Percentiles rank a stretch among this genome's conserved stretches.
Conservation (phyloP, 2,888 invertebrate species). For the Drosophila merina region DNA sequence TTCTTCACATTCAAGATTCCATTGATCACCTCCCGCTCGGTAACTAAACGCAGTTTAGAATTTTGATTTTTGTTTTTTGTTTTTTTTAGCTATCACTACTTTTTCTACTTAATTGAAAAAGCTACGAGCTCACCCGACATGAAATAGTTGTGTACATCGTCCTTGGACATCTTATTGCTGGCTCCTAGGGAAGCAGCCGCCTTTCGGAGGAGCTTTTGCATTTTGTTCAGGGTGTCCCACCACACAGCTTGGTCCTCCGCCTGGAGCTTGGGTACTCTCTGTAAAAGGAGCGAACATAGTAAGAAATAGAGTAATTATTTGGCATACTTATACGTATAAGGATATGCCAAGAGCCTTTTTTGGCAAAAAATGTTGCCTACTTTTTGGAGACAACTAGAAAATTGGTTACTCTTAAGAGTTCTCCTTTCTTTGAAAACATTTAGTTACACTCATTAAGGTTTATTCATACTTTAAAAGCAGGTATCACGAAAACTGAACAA, state of each 20-base stretch:
- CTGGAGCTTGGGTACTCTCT: constrained; percentile 97
- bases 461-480: no score
- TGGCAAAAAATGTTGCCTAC: neutral
- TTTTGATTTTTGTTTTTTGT: neutral
- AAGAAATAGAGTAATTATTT: no score
- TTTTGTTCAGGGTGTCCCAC: constrained; percentile 98
- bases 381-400: neutral
- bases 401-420: no score
- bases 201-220: constrained; percentile 97
- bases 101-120: constrained; percentile 12
- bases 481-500: no score
- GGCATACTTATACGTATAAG: neutral
- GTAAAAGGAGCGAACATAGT: neutral
- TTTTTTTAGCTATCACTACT: constrained; percentile 22
- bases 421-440: no score
- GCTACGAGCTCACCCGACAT: constrained; percentile 92
- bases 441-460: no score
- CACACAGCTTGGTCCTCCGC: constrained; percentile 98
- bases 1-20: constrained; percentile 96
- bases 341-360: neutral
- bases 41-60: constrained; percentile 87
- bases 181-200: constrained; percentile 94
- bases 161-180: constrained; percentile 93
- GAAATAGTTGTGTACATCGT: constrained; percentile 98
- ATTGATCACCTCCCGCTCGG: constrained; percentile 98